Evolutionary conservation across 2,888 invertebrate species (phyloP).

Genomic region (Chymomyza amoena): DNA sequence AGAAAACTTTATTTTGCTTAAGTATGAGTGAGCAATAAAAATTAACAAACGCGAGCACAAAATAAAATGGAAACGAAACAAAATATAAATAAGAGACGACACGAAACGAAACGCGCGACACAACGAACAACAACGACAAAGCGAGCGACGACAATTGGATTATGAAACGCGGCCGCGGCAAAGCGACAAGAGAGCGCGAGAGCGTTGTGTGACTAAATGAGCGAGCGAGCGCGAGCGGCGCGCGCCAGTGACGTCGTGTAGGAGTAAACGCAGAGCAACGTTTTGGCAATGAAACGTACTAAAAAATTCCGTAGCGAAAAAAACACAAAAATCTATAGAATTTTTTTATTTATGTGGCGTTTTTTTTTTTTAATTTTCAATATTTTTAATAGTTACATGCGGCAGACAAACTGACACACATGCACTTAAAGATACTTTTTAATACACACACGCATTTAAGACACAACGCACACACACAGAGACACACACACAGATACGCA

Average conservation of each 20-base stretch:
- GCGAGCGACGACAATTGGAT: constrained; percentile 60
- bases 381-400: background rate
- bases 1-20: constrained; percentile 29
- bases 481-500: constrained; percentile 34
- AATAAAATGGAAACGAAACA: constrained; percentile 62
- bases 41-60: constrained; percentile 31
- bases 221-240: constrained; percentile 11
- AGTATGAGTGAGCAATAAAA: constrained; percentile 23
- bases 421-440: constrained; percentile 13
- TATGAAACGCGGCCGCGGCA: constrained; percentile 63
- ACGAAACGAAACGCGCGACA: constrained; percentile 34
- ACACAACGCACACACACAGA: constrained; percentile 5
- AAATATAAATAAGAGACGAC: constrained; percentile 66
- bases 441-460: background rate
- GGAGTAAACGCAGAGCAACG: constrained; percentile 22
- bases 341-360: background rate
- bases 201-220: background rate
- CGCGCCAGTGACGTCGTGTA: constrained; percentile 10
- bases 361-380: background rate
- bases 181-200: constrained; percentile 46
- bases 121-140: constrained; percentile 40
- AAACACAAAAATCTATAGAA: background rate
- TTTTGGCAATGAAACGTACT: constrained; percentile 55
- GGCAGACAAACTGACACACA: too few relatives aligned
- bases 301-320: constrained; percentile 65